Conservation (phyloP, 1,140 invertebrate species). For the Popillia japonica region DNA sequence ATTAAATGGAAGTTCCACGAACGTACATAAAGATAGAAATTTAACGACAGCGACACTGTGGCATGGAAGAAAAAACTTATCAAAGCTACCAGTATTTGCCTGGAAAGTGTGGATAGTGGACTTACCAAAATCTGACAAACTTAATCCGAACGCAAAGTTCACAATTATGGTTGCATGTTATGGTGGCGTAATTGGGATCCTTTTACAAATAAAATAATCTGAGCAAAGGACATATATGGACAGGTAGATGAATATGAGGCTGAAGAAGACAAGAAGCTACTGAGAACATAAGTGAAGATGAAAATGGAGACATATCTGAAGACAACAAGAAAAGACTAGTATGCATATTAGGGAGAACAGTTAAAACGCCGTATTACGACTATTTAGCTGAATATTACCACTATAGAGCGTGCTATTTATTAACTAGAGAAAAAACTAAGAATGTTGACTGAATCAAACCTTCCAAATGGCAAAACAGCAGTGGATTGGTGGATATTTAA, state of each 20-base stretch:
- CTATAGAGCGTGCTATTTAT: not conserved
- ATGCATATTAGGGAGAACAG: not conserved
- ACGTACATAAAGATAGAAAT: constrained; percentile 39
- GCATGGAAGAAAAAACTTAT: constrained; percentile 43
- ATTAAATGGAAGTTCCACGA: constrained; percentile 50
- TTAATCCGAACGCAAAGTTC: not conserved
- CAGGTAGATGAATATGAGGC: not conserved
- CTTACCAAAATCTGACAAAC: constrained; percentile 39
- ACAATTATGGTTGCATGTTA: constrained; percentile 3
- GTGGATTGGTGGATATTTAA: constrained; percentile 50
- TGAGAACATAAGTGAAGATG: not conserved
- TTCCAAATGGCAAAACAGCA: too few species aligned
- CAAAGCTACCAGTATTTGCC: constrained; percentile 45
- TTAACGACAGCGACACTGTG: constrained; percentile 40
- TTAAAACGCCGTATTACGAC: not conserved
- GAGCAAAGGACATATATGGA: not conserved
- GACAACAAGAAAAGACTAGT: not conserved
- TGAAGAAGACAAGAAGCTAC: not conserved
- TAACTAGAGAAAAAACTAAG: not conserved
- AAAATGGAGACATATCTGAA: too few species aligned
- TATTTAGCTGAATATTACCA: not conserved
- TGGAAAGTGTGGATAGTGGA: constrained; percentile 38
- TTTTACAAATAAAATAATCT: not conserved
- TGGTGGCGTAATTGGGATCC: not conserved
- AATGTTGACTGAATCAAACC: too few species aligned